These are phyloP conservation scores for Zosterops pallidus DNA, from an alignment of 2,113 vertebrate species.

Conservation along the genomic window DNA sequence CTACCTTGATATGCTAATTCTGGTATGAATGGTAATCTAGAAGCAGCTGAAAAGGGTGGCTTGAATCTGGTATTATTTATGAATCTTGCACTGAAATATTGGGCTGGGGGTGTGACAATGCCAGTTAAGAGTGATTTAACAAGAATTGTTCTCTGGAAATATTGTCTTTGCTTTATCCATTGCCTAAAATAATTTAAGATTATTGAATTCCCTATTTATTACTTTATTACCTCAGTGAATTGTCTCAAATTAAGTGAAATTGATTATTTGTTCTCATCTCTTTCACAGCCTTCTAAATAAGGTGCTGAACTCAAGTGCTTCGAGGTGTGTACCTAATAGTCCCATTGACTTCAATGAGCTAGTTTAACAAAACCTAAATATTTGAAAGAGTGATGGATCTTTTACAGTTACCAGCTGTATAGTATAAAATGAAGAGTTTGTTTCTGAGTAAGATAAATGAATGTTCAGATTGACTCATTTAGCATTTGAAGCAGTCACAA, in stretches of 20 bases:
- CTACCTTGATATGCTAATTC: slow-evolving; percentile 77
- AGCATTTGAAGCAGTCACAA: neutral
- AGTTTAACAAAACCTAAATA: neutral
- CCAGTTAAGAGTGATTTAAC: slow-evolving; percentile 35
- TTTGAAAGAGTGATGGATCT: neutral
- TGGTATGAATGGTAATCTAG: slow-evolving; percentile 67
- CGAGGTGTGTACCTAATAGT: neutral
- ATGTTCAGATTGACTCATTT: neutral
- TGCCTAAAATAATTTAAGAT: neutral
- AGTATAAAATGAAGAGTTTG: neutral
- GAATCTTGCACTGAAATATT: slow-evolving; percentile 62
- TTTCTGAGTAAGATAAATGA: neutral
- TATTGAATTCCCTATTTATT: slow-evolving; percentile 19
- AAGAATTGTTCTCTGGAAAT: neutral
- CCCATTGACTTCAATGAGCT: neutral
- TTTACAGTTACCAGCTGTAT: neutral
- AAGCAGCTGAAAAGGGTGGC: slow-evolving; percentile 56
- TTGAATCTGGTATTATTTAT: slow-evolving; percentile 73
- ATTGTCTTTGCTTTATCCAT: neutral
- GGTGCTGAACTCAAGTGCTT: neutral
- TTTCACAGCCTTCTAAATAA: neutral
- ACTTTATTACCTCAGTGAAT: neutral
- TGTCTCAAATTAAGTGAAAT: slow-evolving; percentile 12
- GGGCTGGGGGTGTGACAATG: slow-evolving; percentile 30
- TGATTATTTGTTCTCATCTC: neutral